phyloP scores from a whole-genome alignment of 2,113 vertebrate genomes.

The Camarhynchus parvulus region DNA sequence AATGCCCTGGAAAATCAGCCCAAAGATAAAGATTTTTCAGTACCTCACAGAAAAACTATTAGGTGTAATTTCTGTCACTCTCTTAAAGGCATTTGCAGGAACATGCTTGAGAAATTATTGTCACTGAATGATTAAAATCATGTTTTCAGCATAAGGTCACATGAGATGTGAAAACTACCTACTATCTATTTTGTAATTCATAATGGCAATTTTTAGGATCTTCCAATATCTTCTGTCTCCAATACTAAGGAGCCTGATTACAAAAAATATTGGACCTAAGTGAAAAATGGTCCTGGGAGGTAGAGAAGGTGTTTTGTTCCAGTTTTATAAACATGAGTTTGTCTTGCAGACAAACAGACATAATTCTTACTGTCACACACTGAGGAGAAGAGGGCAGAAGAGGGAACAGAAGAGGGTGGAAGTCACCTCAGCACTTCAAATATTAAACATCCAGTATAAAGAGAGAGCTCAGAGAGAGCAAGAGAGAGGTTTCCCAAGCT shows the following conservation, averaged over 20 bases:
- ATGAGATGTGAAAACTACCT: background rate
- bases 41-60: background rate
- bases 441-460: background rate
- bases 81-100: background rate
- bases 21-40: background rate
- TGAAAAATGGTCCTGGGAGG: background rate
- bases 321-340: background rate
- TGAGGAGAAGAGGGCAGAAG: background rate
- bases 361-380: background rate
- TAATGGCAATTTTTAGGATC: background rate
- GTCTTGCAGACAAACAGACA: background rate
- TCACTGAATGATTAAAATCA: background rate
- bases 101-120: background rate
- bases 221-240: background rate
- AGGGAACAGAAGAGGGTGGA: background rate
- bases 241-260: background rate
- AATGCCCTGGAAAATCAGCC: background rate
- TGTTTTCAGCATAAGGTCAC: background rate
- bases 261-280: background rate
- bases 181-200: background rate
- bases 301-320: background rate
- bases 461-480: background rate
- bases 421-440: background rate
- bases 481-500: background rate
- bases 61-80: background rate